Conservation (phyloP, 2,888 invertebrate species). For the Amblyjoppa fuscipennis region DNA sequence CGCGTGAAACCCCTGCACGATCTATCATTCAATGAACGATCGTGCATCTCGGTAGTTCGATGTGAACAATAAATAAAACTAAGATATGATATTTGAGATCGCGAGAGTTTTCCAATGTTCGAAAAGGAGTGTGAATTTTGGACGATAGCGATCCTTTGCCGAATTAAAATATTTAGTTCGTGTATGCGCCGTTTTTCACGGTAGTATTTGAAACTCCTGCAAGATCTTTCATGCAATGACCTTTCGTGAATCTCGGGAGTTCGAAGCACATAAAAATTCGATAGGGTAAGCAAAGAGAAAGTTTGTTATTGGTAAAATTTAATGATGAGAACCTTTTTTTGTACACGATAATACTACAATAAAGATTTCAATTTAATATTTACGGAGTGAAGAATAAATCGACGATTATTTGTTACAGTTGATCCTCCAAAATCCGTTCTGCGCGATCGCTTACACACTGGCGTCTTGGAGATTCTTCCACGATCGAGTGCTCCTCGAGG, state of each 20-base stretch:
- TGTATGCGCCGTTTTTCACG: not conserved
- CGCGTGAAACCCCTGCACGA: not conserved
- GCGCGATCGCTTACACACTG: conserved; percentile 91
- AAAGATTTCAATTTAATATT: not conserved
- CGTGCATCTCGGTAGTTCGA: not conserved
- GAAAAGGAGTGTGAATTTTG: not conserved
- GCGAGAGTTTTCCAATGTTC: not conserved
- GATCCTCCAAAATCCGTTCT: conserved; percentile 95
- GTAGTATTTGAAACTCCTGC: not conserved
- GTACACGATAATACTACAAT: not conserved
- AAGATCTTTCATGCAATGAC: not conserved
- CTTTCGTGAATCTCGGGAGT: not conserved
- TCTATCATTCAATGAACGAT: not conserved
- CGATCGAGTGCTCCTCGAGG: conserved; percentile 94
- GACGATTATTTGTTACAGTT: conserved; percentile 87
- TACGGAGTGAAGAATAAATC: not conserved
- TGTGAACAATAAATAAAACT: not conserved
- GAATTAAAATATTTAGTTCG: too few species aligned
- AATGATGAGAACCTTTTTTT: not conserved
- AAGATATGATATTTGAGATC: not conserved
- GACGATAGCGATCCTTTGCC: too few species aligned
- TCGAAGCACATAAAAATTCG: not conserved
- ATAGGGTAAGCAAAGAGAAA: not conserved
- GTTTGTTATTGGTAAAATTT: not conserved
- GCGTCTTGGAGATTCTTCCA: conserved; percentile 97